These are phyloP conservation scores for Pelagia noctiluca DNA, from an alignment of 30 jellyfish, hydroid and myxozoan species.

Conservation along the genomic window DNA sequence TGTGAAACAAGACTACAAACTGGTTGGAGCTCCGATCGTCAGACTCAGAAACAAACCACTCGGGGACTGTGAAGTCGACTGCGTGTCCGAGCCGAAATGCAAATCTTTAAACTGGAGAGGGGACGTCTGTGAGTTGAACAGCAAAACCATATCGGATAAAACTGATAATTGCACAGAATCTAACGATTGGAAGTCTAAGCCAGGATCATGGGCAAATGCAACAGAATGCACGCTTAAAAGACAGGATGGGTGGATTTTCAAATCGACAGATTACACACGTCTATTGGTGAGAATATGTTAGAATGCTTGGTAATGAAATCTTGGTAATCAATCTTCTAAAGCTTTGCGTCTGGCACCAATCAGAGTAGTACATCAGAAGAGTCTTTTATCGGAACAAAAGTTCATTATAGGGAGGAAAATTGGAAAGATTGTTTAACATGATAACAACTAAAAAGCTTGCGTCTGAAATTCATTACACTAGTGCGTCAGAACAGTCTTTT, in stretches of 20 bases:
- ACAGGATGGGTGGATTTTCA: background rate
- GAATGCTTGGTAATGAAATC: background rate
- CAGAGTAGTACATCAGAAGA: too few species aligned
- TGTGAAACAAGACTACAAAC: too few species aligned
- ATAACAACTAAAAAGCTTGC: too few species aligned
- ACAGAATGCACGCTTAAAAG: background rate
- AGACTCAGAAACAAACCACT: background rate
- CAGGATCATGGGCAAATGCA: too few species aligned
- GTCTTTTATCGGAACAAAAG: background rate
- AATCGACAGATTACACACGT: background rate
- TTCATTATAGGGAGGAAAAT: too few species aligned
- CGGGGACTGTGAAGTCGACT: background rate
- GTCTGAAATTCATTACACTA: too few species aligned
- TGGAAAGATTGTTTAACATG: too few species aligned
- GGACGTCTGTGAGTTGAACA: background rate
- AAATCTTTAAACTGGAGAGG: background rate
- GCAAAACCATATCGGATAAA: background rate
- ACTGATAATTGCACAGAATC: background rate
- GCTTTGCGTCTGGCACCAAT: too few species aligned
- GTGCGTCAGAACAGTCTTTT: too few species aligned
- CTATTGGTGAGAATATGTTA: background rate
- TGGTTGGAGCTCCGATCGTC: too few species aligned
- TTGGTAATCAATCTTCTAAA: too few species aligned
- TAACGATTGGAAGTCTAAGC: too few species aligned
- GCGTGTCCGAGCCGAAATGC: background rate